Conservation (phyloP, 2,797 vertebrate genomes). For the Pangasius larnaudii region DNA sequence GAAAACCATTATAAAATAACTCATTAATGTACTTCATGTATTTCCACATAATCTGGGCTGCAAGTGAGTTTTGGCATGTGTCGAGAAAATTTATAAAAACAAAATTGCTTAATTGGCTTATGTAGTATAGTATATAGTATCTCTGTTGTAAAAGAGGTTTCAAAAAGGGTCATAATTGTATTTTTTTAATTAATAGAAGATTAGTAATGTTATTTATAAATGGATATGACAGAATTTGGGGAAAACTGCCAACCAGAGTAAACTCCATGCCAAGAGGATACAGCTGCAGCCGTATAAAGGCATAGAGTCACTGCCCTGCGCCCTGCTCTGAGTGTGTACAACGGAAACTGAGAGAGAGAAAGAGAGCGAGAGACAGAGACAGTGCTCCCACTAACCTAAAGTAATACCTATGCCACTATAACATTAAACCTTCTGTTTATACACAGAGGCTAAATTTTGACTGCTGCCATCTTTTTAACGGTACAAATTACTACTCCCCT, state of each 20-base stretch:
- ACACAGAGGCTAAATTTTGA: neutral
- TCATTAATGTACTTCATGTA: neutral
- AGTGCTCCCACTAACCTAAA: neutral
- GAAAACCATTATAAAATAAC: neutral
- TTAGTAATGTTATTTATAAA: conserved; percentile 31
- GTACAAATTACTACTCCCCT: neutral
- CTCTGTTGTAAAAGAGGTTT: neutral
- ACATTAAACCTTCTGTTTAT: conserved; percentile 16
- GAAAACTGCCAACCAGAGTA: conserved; percentile 27
- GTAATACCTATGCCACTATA: neutral
- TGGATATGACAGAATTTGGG: conserved; percentile 23
- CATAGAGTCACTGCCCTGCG: conserved; percentile 29
- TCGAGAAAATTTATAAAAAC: no score
- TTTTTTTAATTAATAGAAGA: conserved; percentile 10
- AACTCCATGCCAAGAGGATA: conserved; percentile 25
- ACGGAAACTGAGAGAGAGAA: conserved; percentile 11
- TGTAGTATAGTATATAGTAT: no score
- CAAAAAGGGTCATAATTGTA: neutral
- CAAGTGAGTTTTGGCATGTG: neutral
- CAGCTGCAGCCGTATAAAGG: conserved; percentile 45
- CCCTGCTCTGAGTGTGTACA: conserved; percentile 6
- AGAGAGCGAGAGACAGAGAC: neutral
- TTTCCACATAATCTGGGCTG: neutral
- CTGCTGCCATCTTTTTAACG: neutral
- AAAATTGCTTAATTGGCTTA: no score